phyloP scores from a whole-genome alignment of 2,888 invertebrate genomes.

The Pelosia muscerda region DNA sequence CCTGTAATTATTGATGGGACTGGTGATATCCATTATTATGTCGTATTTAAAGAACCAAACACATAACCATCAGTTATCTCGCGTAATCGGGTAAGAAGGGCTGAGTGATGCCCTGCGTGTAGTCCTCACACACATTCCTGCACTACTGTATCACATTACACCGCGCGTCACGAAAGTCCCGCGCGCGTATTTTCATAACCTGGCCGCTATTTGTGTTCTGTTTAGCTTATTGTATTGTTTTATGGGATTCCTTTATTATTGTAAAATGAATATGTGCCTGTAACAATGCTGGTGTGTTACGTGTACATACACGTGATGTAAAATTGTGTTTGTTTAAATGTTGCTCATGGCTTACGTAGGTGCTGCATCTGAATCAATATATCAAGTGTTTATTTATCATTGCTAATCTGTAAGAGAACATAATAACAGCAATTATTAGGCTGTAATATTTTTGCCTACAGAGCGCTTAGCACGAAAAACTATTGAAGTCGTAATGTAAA shows the following conservation, averaged over 20 bases:
- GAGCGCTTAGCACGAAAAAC: too few species aligned
- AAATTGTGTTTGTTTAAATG: not conserved
- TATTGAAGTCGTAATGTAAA: not conserved
- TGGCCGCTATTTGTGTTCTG: constrained; percentile 45
- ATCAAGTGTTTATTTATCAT: too few species aligned
- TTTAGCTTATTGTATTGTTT: constrained; percentile 39
- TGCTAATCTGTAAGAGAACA: too few species aligned
- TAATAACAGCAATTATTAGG: too few species aligned
- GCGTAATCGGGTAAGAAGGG: not conserved
- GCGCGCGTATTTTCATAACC: constrained; percentile 53
- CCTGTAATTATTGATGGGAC: too few species aligned
- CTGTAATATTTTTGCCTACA: too few species aligned
- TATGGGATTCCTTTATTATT: constrained; percentile 27
- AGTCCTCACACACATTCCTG: constrained; percentile 37
- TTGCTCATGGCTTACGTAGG: not conserved
- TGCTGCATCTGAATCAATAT: not conserved
- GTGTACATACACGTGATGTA: not conserved
- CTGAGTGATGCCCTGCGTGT: not conserved
- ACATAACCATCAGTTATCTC: not conserved
- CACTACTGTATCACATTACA: constrained; percentile 45
- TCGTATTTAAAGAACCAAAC: too few species aligned
- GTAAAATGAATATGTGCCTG: not conserved
- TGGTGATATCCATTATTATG: too few species aligned
- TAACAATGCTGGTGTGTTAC: not conserved
- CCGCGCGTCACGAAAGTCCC: constrained; percentile 46